Evolutionary conservation across 2,888 invertebrate genomes (phyloP), one percentile per base, ranked within the genome.

Genomic region (Prostheceraeus crozeri): DNA sequence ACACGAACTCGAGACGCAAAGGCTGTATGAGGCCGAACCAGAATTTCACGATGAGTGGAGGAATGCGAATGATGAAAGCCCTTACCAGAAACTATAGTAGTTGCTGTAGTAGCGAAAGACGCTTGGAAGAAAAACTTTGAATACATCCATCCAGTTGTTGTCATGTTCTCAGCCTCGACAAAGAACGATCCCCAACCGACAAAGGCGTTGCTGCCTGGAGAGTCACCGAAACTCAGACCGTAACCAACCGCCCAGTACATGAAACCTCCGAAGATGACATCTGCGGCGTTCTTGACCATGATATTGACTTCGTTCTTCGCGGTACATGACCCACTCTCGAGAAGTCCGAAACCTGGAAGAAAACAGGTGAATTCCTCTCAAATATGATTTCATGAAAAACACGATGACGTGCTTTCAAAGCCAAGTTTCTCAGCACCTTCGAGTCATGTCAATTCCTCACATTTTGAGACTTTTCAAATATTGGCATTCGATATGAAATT

Each of bases 101-200:
- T 70, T 1, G 70, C 68, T 2, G 70, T 70, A 1, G 70, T 70
- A 3, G 70, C 68, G 57, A 70, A 70, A 2, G 69, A 68, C 1
- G 68, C 77, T 60, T 69, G 68, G 53, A 70, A 70, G 61, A 70
- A 66, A 57, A 69, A 70, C 36, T 67, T 66, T 6, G 70, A 65
- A 45, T 66, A 70, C 1, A 66, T 64, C 60, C 65, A 64, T 10
- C 68, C 69, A 6, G 67, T 52, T 19, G 65, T 61, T 1, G 16
- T 65, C 65, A 19, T 65, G 64, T 25, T 63, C 2, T 23, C 10
- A 1, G 68, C 65, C 31, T 65, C 87, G 1, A 71, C 69, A 54
- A 70, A 68, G 62, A 70, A 72, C 48, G 65, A 58, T 0, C 71
- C 71, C 65, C 68, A 67, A 1, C 72, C 72, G 27, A 65, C 60